Conservation (phyloP, 2,888 invertebrate species). For the Plebejus anna region DNA sequence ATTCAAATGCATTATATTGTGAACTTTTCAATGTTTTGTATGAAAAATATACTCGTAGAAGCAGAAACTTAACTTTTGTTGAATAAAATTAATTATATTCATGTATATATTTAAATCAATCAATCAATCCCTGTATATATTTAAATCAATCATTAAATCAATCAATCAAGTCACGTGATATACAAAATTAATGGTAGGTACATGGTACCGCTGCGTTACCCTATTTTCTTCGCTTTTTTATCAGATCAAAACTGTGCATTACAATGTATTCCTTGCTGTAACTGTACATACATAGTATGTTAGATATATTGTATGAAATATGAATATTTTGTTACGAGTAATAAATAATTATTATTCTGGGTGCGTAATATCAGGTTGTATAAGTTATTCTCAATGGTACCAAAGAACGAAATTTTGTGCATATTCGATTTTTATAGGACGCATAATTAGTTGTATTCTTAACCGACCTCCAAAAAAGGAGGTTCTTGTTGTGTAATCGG, state of each 20-base stretch:
- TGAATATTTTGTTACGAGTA: slow-evolving; percentile 15
- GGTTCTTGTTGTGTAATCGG: slow-evolving; percentile 18
- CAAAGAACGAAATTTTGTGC: slow-evolving; percentile 58
- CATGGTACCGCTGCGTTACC: no score
- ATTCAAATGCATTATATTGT: neutral
- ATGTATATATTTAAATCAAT: no score
- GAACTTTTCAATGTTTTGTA: neutral
- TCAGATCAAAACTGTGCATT: slow-evolving; percentile 14
- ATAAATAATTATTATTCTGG: neutral
- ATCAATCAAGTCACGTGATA: no score
- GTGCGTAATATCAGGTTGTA: slow-evolving; percentile 26
- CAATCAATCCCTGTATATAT: no score
- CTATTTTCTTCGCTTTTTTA: neutral
- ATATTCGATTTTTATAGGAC: slow-evolving; percentile 36
- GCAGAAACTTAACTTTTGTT: neutral
- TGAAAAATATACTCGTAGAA: neutral
- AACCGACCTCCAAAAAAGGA: slow-evolving; percentile 21
- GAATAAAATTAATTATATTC: no score
- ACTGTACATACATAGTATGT: slow-evolving; percentile 12
- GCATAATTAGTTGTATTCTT: slow-evolving; percentile 28
- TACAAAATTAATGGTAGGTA: no score
- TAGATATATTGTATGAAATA: slow-evolving; percentile 3
- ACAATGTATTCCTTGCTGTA: neutral
- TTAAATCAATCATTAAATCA: no score
- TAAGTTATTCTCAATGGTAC: slow-evolving; percentile 50